Evolutionary conservation across 2,888 invertebrate genomes (phyloP).

Genomic region (Biston stratarius): DNA sequence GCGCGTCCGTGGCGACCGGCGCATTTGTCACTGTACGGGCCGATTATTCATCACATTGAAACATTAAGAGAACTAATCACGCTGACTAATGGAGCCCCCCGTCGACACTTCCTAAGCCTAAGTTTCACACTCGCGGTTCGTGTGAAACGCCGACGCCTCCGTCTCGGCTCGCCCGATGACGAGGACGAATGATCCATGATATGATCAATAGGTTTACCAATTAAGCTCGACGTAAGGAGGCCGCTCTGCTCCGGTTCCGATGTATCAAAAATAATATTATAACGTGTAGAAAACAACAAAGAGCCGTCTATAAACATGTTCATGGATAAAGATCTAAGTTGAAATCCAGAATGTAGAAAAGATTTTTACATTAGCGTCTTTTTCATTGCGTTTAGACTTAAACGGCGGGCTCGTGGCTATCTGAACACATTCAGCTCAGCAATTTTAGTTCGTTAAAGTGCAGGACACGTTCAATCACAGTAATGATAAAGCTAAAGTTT

Average conservation of each 20-base stretch:
- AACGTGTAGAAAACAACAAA: slow-evolving; percentile 8
- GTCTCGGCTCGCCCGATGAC: slow-evolving; percentile 58
- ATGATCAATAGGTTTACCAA: slow-evolving; percentile 62
- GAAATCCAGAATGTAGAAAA: not conserved
- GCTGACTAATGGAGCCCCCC: slow-evolving; percentile 85
- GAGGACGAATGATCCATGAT: slow-evolving; percentile 67
- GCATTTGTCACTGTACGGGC: slow-evolving; percentile 85
- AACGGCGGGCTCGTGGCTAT: slow-evolving; percentile 42
- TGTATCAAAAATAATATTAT: slow-evolving; percentile 21
- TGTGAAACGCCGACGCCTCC: slow-evolving; percentile 65
- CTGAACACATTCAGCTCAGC: slow-evolving; percentile 30
- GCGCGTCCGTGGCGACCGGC: slow-evolving; percentile 75
- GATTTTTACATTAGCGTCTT: not conserved
- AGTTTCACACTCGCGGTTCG: slow-evolving; percentile 73
- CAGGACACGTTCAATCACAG: slow-evolving; percentile 66
- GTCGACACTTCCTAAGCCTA: slow-evolving; percentile 83
- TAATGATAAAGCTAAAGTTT: slow-evolving; percentile 74
- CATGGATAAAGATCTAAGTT: not conserved
- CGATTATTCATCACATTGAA: slow-evolving; percentile 86
- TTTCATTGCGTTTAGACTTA: slow-evolving; percentile 4
- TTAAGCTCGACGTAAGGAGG: slow-evolving; percentile 47
- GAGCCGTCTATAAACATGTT: not conserved
- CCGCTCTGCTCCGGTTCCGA: slow-evolving; percentile 25
- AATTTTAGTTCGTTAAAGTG: slow-evolving; percentile 39
- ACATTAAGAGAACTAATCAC: slow-evolving; percentile 86